These are phyloP conservation scores for Oryctes rhinoceros DNA, from an alignment of 1,140 invertebrate species.

Conservation along the genomic window DNA sequence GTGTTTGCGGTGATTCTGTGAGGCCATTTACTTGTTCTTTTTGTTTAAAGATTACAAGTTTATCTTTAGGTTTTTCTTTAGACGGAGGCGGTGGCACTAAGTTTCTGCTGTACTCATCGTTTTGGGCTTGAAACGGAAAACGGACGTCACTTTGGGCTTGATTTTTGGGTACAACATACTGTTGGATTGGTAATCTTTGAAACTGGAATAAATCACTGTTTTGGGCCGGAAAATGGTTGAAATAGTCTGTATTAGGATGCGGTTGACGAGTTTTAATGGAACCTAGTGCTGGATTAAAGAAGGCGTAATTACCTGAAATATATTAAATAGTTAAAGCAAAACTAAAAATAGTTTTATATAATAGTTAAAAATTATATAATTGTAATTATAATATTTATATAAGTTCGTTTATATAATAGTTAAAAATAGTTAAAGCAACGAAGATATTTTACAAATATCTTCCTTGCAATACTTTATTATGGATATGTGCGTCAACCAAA, in stretches of 20 bases:
- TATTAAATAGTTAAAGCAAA: neutral
- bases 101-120: conserved; percentile 56
- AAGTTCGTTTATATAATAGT: too few species aligned
- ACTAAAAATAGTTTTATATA: neutral
- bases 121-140: conserved; percentile 49
- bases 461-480: too few species aligned
- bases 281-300: conserved; percentile 24
- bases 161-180: conserved; percentile 47
- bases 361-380: too few species aligned
- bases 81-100: conserved; percentile 52
- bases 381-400: too few species aligned
- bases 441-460: too few species aligned
- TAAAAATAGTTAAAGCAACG: too few species aligned
- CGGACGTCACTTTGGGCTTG: conserved; percentile 46
- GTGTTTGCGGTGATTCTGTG: conserved; percentile 19
- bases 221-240: conserved; percentile 48
- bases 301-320: conserved; percentile 42
- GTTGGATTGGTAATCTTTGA: conserved; percentile 45
- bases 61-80: conserved; percentile 49
- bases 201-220: conserved; percentile 46
- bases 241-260: conserved; percentile 51
- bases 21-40: conserved; percentile 40
- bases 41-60: conserved; percentile 40
- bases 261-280: conserved; percentile 46
- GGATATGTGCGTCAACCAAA: too few species aligned